phyloP scores from a whole-genome alignment of 2,113 vertebrate species.

The Eleginops maclovinus region DNA sequence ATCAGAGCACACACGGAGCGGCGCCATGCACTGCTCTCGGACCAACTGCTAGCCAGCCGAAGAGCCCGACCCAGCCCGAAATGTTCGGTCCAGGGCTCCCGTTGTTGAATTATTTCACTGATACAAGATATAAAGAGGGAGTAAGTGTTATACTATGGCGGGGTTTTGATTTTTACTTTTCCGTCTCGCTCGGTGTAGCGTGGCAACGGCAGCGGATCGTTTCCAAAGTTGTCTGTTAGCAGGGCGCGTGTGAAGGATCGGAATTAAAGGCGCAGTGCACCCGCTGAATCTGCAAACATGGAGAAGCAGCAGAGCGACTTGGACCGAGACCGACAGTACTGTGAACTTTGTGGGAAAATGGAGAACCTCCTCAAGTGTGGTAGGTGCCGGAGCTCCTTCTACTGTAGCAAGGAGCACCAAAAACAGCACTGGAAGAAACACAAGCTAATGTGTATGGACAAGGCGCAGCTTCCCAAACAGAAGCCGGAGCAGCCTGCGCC shows the following conservation, averaged over 20 bases:
- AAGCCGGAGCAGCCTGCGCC: constrained; percentile 44
- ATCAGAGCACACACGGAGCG: constrained; percentile 47
- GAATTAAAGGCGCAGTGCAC: constrained; percentile 76
- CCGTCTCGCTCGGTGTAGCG: constrained; percentile 70
- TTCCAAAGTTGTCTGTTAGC: constrained; percentile 78
- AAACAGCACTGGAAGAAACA: constrained; percentile 96
- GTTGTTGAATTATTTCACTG: constrained; percentile 1
- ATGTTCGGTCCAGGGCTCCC: constrained; percentile 15
- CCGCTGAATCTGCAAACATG: constrained; percentile 58
- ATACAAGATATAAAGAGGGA: constrained; percentile 28
- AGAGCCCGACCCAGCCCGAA: constrained; percentile 41
- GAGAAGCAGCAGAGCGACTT: constrained; percentile 73
- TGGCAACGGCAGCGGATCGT: constrained; percentile 68
- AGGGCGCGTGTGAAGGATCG: constrained; percentile 70
- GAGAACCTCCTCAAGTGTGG: constrained; percentile 94
- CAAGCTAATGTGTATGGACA: constrained; percentile 89
- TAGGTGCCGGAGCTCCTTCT: constrained; percentile 94
- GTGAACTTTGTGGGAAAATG: constrained; percentile 96
- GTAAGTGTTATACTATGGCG: constrained; percentile 43
- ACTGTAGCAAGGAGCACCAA: constrained; percentile 97
- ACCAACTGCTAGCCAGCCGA: constrained; percentile 46
- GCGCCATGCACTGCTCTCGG: constrained; percentile 70
- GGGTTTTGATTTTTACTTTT: constrained; percentile 55
- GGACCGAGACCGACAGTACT: constrained; percentile 86
- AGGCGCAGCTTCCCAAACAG: constrained; percentile 45